A percentile compares a stretch with the other conserved stretches of the same genome.
These are phyloP conservation scores for Pandemis cinnamomeana DNA, from an alignment of 2,888 invertebrate genomes.

Conservation along the genomic window DNA sequence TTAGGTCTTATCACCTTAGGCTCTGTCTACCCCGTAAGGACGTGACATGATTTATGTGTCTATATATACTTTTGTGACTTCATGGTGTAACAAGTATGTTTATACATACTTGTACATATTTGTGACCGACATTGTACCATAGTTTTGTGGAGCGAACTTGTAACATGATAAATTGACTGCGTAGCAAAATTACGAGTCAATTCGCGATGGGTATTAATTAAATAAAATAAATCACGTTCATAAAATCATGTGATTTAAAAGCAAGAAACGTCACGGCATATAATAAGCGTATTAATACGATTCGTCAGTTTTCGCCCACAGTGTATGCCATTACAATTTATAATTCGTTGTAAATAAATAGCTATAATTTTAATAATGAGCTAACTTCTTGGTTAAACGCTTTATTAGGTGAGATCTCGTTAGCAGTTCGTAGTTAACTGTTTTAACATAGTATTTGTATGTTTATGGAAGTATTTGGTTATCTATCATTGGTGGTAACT, in stretches of 20 bases:
- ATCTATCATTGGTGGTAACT: neutral
- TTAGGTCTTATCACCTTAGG: too few species aligned
- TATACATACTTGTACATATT: too few species aligned
- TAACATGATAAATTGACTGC: neutral
- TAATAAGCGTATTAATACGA: neutral
- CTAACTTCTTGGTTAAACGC: constrained; percentile 41
- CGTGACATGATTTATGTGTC: too few species aligned
- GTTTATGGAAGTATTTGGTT: constrained; percentile 18
- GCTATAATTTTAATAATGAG: constrained; percentile 47
- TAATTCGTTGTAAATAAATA: constrained; percentile 49
- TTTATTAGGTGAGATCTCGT: constrained; percentile 56
- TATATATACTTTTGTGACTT: too few species aligned
- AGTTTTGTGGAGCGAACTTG: too few species aligned
- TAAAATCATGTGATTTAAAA: neutral
- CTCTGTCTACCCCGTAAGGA: too few species aligned
- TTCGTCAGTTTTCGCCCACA: constrained; percentile 63
- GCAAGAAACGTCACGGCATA: neutral
- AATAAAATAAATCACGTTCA: neutral
- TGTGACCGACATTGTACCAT: too few species aligned
- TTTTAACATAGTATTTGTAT: constrained; percentile 41
- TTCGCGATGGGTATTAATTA: neutral
- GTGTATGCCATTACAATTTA: constrained; percentile 46
- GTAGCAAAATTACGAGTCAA: neutral
- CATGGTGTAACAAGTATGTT: too few species aligned
- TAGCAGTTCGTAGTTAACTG: constrained; percentile 58